Conservation (phyloP, 1,140 invertebrate species). For the Amyelois transitella region DNA sequence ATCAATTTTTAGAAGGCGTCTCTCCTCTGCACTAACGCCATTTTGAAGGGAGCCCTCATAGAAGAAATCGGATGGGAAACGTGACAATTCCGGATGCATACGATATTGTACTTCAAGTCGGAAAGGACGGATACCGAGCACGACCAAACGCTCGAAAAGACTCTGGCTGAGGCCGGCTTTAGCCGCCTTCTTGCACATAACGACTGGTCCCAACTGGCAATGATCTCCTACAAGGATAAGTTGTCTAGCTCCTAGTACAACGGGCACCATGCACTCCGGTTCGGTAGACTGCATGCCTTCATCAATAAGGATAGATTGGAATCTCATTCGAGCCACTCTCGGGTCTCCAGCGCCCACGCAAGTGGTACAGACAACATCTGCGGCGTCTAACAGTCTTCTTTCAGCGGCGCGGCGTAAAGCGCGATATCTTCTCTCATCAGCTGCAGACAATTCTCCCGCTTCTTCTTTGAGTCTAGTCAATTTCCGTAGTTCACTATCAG, state of each 20-base stretch:
- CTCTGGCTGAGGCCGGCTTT: conserved; percentile 97
- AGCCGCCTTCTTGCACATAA: conserved; percentile 99
- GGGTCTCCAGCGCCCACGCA: conserved; percentile 99
- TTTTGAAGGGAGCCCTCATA: conserved; percentile 99
- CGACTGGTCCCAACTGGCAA: conserved; percentile 98
- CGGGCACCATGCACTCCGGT: conserved; percentile 98
- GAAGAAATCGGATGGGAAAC: conserved; percentile 99
- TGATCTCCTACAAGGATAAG: conserved; percentile 98
- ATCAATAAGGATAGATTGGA: conserved; percentile 98
- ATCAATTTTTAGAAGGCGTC: conserved; percentile 92
- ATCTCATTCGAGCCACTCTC: conserved; percentile 91
- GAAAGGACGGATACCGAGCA: conserved; percentile 96
- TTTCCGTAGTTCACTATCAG: conserved; percentile 92
- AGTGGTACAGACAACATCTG: conserved; percentile 99
- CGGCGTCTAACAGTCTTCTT: conserved; percentile 93
- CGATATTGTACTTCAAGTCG: conserved; percentile 98
- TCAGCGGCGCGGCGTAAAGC: conserved; percentile 94
- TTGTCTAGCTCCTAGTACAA: conserved; percentile 97
- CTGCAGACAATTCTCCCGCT: conserved; percentile 94
- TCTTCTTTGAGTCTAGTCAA: conserved; percentile 98
- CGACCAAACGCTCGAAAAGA: conserved; percentile 97
- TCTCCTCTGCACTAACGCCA: conserved; percentile 96
- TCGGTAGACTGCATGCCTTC: conserved; percentile 98
- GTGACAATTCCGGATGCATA: conserved; percentile 97
- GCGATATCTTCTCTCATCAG: conserved; percentile 96